phyloP scores from a whole-genome alignment of 92 coral and sea anemone species.

The Paragorgia papillata region DNA sequence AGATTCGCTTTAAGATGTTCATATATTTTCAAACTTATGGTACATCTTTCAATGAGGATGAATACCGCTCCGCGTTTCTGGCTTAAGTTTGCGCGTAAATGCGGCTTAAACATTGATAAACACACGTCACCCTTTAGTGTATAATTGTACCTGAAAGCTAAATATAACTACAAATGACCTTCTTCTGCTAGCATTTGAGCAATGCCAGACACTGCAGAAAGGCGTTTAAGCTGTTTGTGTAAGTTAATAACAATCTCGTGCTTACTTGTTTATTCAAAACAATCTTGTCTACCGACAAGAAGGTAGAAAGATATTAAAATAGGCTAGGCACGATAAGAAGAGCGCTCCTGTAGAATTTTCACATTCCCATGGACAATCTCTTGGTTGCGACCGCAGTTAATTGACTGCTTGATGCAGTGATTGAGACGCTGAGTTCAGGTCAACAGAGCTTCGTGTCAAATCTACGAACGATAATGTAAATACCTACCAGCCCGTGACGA shows the following conservation, averaged over 20 bases:
- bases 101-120: too few relatives aligned
- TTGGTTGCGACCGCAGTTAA: too few relatives aligned
- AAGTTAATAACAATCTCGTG: neutral
- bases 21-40: too few relatives aligned
- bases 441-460: neutral
- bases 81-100: too few relatives aligned
- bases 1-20: too few relatives aligned
- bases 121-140: too few relatives aligned
- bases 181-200: neutral
- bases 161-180: neutral
- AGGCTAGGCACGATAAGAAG: neutral
- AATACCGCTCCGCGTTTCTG: too few relatives aligned
- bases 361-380: too few relatives aligned
- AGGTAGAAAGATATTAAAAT: neutral
- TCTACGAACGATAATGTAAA: neutral
- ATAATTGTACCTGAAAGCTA: neutral
- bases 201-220: neutral
- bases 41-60: too few relatives aligned
- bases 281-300: neutral
- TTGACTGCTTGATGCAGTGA: neutral
- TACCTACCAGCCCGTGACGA: neutral
- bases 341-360: too few relatives aligned
- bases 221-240: conserved; percentile 9
- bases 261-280: conserved; percentile 9
- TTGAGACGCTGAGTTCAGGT: too few relatives aligned